Percentiles rank a stretch among this genome's conserved stretches.
Evolutionary conservation across 2,888 invertebrate species (phyloP).

Genomic region (Acholoe squamosa): DNA sequence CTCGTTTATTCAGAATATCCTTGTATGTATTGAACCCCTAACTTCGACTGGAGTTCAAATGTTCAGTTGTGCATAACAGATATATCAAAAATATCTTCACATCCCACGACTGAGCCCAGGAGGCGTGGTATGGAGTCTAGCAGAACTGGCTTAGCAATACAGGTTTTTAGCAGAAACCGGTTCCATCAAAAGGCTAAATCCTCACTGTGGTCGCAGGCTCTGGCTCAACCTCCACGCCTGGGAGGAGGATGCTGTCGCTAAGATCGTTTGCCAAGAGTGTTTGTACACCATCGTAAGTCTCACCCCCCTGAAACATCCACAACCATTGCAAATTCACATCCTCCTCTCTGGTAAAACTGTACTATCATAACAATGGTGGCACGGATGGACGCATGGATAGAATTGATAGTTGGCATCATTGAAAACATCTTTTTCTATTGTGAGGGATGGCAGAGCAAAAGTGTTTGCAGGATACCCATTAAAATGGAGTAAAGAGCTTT

Average conservation of each 20-base stretch:
- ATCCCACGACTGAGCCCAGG: too few species aligned
- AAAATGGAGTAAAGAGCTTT: too few species aligned
- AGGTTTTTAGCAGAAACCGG: neutral
- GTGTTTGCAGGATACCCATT: too few species aligned
- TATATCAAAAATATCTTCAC: too few species aligned
- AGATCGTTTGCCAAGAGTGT: slow-evolving; percentile 17
- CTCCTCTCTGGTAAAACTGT: neutral
- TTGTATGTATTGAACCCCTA: too few species aligned
- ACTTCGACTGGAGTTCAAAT: too few species aligned
- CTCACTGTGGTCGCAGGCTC: slow-evolving; percentile 39
- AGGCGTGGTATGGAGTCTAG: neutral
- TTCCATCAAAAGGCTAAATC: slow-evolving; percentile 16
- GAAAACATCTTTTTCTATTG: too few species aligned
- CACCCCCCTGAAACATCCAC: slow-evolving; percentile 46
- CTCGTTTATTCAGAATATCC: too few species aligned
- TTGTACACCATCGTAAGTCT: slow-evolving; percentile 3
- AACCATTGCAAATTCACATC: neutral
- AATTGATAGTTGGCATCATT: too few species aligned
- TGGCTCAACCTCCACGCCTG: neutral
- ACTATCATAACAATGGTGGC: neutral
- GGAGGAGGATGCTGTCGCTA: neutral
- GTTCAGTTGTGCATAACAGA: neutral
- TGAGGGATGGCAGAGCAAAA: too few species aligned
- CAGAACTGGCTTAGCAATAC: neutral
- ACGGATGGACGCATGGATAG: neutral